A percentile compares a stretch with the other conserved stretches of the same genome.
phyloP scores from a whole-genome alignment of 2,888 invertebrate genomes.

The Dynastes grantii region DNA sequence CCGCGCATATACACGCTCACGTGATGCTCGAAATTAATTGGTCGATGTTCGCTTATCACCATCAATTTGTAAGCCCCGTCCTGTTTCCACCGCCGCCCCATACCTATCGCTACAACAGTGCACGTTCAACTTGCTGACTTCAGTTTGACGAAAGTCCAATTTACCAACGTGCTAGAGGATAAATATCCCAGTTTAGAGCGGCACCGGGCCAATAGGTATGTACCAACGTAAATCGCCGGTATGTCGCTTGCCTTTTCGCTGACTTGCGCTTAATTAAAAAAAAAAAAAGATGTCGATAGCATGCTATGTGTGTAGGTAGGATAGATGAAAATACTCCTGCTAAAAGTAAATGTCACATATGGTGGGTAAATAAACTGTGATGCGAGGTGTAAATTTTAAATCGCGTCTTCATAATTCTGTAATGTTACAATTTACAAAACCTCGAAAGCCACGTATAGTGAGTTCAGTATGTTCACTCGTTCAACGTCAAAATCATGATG shows the following conservation, averaged over 20 bases:
- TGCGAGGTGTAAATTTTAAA: too few relatives aligned
- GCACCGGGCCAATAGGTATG: constrained; percentile 15
- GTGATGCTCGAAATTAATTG: constrained; percentile 31
- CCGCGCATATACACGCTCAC: constrained; percentile 1
- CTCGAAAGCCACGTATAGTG: too few relatives aligned
- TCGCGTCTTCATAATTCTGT: too few relatives aligned
- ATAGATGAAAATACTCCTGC: neutral
- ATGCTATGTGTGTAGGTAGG: neutral
- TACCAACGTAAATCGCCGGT: constrained; percentile 15
- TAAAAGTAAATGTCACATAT: neutral
- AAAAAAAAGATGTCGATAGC: constrained; percentile 7
- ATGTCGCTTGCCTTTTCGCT: neutral
- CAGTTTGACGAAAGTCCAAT: constrained; percentile 40
- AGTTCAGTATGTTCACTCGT: too few relatives aligned
- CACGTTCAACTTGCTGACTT: constrained; percentile 37
- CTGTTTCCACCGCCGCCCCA: neutral
- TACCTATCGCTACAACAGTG: neutral
- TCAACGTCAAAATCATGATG: too few relatives aligned
- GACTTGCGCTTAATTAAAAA: constrained; percentile 14
- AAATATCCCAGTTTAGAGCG: constrained; percentile 22
- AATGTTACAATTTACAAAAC: too few relatives aligned
- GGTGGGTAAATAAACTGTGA: too few relatives aligned
- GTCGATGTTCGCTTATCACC: constrained; percentile 30
- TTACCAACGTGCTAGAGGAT: constrained; percentile 31
- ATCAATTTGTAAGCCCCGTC: constrained; percentile 20